Evolutionary conservation across 1,140 invertebrate species (phyloP).

Genomic region (Philopotamus ludificatus): DNA sequence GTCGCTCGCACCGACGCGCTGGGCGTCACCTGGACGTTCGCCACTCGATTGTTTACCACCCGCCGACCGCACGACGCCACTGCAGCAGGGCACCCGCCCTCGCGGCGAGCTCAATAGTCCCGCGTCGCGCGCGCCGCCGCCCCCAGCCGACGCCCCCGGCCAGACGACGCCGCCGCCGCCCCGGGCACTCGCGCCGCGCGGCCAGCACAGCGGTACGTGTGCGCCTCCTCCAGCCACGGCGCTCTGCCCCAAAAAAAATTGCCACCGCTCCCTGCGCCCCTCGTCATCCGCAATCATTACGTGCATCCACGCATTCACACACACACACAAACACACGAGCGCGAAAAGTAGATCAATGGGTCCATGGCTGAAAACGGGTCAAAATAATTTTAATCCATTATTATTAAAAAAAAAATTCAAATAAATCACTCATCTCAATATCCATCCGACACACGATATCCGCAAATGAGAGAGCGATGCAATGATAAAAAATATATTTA

Average conservation of each 20-base stretch:
- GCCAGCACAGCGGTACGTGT: too few species aligned
- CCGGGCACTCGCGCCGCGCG: not conserved
- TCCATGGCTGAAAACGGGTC: not conserved
- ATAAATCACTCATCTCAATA: not conserved
- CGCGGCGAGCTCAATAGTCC: not conserved
- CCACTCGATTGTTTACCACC: conserved; percentile 19
- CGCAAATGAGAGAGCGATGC: too few species aligned
- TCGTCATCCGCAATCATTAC: not conserved
- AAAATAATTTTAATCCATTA: not conserved
- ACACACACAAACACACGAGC: not conserved
- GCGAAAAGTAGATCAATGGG: not conserved
- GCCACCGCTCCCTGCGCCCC: not conserved
- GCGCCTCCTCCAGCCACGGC: not conserved
- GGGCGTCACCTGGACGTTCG: conserved; percentile 25
- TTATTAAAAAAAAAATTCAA: not conserved
- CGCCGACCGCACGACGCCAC: not conserved
- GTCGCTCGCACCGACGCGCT: conserved; percentile 29
- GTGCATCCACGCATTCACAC: conserved; percentile 1
- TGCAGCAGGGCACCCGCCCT: conserved; percentile 1
- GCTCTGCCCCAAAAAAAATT: not conserved
- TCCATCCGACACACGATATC: not conserved
- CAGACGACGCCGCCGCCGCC: not conserved
- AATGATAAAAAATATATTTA: too few species aligned
- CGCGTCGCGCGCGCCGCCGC: not conserved
- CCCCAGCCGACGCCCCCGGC: not conserved